These are phyloP conservation scores for Mesochorus sp. DNA, from an alignment of 2,888 invertebrate genomes.

Conservation along the genomic window DNA sequence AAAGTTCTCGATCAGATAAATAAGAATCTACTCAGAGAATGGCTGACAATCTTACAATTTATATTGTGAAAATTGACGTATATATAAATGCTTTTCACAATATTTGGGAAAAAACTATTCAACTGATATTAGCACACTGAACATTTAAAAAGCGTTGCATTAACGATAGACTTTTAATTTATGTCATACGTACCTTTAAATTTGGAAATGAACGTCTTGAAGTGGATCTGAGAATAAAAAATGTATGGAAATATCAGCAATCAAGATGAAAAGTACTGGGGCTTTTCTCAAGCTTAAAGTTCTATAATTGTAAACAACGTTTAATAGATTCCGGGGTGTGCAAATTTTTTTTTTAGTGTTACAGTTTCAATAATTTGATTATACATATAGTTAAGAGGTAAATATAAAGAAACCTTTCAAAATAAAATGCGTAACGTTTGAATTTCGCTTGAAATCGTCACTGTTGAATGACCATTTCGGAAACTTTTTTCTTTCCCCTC, in stretches of 20 bases:
- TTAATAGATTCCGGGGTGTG: conserved; percentile 16
- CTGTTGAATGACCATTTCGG: conserved; percentile 18
- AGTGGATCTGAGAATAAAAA: too few relatives aligned
- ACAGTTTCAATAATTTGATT: not conserved
- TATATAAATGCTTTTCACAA: not conserved
- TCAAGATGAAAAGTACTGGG: conserved; percentile 24
- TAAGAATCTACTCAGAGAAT: not conserved
- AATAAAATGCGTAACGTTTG: not conserved
- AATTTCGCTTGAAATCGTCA: conserved; percentile 16
- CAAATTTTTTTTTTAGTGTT: not conserved
- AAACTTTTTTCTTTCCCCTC: not conserved
- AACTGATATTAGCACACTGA: not conserved
- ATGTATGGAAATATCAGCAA: not conserved
- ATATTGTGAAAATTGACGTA: not conserved
- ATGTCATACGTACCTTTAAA: not conserved
- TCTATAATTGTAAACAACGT: not conserved
- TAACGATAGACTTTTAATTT: conserved; percentile 18
- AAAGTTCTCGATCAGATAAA: not conserved
- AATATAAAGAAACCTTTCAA: not conserved
- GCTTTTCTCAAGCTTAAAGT: not conserved
- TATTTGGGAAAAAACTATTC: not conserved
- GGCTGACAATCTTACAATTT: conserved; percentile 3
- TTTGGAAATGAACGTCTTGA: not conserved
- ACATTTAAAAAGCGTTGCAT: not conserved
- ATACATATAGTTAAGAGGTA: not conserved